phyloP scores from a whole-genome alignment of 2,888 invertebrate species.

The Nudaria mundana region DNA sequence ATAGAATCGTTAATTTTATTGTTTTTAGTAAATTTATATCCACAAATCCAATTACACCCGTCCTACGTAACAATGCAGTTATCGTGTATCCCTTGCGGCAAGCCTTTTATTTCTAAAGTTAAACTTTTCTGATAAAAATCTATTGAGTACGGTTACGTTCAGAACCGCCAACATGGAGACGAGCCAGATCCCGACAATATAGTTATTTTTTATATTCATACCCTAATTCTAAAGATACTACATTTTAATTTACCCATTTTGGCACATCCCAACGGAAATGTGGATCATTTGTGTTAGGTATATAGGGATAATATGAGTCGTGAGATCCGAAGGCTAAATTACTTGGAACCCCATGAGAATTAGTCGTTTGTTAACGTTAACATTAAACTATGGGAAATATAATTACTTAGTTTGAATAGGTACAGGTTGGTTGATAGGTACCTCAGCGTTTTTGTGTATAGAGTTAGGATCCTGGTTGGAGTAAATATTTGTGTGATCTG shows the following conservation, averaged over 20 bases:
- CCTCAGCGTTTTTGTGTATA: too few species aligned
- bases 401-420: too few species aligned
- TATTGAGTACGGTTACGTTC: slow-evolving; percentile 37
- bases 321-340: slow-evolving; percentile 53
- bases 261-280: slow-evolving; percentile 67
- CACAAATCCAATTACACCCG: neutral
- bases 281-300: slow-evolving; percentile 66
- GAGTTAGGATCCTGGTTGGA: too few species aligned
- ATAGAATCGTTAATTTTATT: too few species aligned
- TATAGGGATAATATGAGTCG: slow-evolving; percentile 63
- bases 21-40: too few species aligned
- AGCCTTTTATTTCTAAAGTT: slow-evolving; percentile 15
- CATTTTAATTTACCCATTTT: slow-evolving; percentile 75
- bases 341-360: slow-evolving; percentile 41
- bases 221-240: slow-evolving; percentile 53
- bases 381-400: slow-evolving; percentile 39
- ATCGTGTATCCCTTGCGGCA: slow-evolving; percentile 4
- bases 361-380: slow-evolving; percentile 46
- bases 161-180: slow-evolving; percentile 51
- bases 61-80: neutral
- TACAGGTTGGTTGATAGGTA: too few species aligned
- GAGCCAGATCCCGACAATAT: slow-evolving; percentile 45
- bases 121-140: slow-evolving; percentile 33
- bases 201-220: slow-evolving; percentile 63
- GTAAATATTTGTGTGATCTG: too few species aligned